A percentile compares a stretch with the other conserved stretches of the same genome.
Conservation (phyloP, 2,888 invertebrate genomes). For the Alviniconcha strummeri region DNA sequence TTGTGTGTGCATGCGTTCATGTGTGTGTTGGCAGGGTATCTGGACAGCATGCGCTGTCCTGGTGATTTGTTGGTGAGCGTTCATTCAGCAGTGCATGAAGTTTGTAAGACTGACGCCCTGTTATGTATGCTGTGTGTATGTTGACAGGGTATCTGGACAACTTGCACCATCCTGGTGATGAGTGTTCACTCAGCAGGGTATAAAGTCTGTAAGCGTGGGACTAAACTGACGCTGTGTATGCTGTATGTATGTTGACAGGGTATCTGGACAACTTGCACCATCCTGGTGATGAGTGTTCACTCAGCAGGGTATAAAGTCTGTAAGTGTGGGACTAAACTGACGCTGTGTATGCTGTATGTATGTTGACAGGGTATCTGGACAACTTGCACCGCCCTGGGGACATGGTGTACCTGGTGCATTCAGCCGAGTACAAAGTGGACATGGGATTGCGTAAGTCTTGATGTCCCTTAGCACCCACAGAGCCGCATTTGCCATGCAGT, state of each 20-base stretch:
- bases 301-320: not conserved
- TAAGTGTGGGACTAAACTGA: not conserved
- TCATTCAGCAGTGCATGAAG: too few relatives aligned
- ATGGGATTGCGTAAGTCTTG: conserved; percentile 40
- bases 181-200: not conserved
- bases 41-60: too few relatives aligned
- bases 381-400: conserved; percentile 38
- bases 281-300: not conserved
- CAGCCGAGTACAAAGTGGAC: conserved; percentile 35
- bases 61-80: too few relatives aligned
- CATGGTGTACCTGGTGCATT: conserved; percentile 34
- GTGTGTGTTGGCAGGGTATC: too few relatives aligned
- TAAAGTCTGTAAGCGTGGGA: not conserved
- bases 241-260: conserved; percentile 25
- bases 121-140: not conserved
- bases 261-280: conserved; percentile 36
- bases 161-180: not conserved
- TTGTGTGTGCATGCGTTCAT: too few relatives aligned
- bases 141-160: not conserved
- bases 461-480: too few relatives aligned
- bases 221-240: not conserved
- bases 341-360: not conserved
- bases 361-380: conserved; percentile 36
- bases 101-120: too few relatives aligned
- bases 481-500: too few relatives aligned